These are phyloP conservation scores for Ypsolopha sequella DNA, from an alignment of 2,888 invertebrate genomes.

Conservation along the genomic window DNA sequence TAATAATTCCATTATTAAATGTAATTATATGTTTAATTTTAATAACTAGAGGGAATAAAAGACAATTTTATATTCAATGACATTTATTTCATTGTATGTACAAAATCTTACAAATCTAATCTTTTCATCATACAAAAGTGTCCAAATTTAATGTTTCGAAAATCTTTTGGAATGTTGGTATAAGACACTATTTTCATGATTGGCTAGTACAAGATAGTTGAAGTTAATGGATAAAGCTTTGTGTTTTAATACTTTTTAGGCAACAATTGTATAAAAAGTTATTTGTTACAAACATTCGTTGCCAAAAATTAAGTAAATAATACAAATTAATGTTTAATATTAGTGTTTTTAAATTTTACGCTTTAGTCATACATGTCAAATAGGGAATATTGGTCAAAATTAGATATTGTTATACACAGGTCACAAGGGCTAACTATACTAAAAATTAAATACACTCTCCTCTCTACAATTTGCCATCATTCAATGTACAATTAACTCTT, in stretches of 20 bases:
- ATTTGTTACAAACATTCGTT: constrained; percentile 16
- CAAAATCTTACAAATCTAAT: constrained; percentile 68
- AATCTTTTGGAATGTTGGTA: constrained; percentile 60
- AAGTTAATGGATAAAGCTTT: constrained; percentile 42
- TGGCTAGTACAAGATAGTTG: constrained; percentile 46
- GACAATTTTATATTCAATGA: constrained; percentile 52
- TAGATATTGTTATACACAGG: constrained; percentile 32
- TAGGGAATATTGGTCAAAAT: constrained; percentile 47
- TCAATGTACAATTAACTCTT: constrained; percentile 66
- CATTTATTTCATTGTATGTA: constrained; percentile 71
- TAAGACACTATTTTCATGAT: constrained; percentile 63
- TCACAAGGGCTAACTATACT: constrained; percentile 52
- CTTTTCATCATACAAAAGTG: constrained; percentile 63
- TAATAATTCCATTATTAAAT: too few species aligned
- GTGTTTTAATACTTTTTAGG: constrained; percentile 25
- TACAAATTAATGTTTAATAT: constrained; percentile 13
- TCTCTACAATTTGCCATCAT: constrained; percentile 38
- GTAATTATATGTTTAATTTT: too few species aligned
- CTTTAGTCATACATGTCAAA: constrained; percentile 25
- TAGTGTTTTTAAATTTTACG: constrained; percentile 14
- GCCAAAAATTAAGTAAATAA: constrained; percentile 8
- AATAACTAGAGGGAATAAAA: constrained; percentile 16
- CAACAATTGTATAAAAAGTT: constrained; percentile 18
- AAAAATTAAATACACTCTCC: constrained; percentile 48
- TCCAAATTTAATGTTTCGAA: constrained; percentile 61